Conservation (phyloP, 1,140 invertebrate genomes). For the Drosophila leontia region DNA sequence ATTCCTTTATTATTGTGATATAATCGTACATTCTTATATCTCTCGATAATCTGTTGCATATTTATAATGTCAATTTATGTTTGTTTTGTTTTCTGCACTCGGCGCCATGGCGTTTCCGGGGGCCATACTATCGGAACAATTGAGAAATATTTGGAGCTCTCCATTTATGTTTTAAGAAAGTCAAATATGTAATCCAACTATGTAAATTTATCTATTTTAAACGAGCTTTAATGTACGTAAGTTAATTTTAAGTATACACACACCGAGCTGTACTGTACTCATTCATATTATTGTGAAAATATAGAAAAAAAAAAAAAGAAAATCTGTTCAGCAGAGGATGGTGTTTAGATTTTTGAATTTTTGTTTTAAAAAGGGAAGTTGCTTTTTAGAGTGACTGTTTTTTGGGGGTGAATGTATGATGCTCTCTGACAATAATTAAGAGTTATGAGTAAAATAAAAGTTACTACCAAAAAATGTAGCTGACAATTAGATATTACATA, state of each 20-base stretch:
- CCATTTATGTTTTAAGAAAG: constrained; percentile 42
- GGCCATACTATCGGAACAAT: constrained; percentile 21
- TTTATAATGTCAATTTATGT: constrained; percentile 72
- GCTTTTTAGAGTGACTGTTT: constrained; percentile 7
- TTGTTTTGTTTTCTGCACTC: constrained; percentile 49
- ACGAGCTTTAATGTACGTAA: constrained; percentile 73
- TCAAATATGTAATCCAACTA: constrained; percentile 50
- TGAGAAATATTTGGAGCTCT: constrained; percentile 39
- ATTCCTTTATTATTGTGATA: constrained; percentile 84
- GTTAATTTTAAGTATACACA: constrained; percentile 47
- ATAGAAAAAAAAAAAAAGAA: constrained; percentile 16
- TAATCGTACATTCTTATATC: constrained; percentile 79
- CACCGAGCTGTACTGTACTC: constrained; percentile 41
- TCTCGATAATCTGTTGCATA: constrained; percentile 80
- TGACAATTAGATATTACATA: too few species aligned
- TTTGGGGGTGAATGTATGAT: too few species aligned
- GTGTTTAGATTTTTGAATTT: constrained; percentile 1
- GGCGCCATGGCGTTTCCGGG: constrained; percentile 28
- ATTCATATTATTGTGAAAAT: constrained; percentile 46
- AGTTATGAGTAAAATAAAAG: too few species aligned
- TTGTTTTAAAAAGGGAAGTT: not conserved
- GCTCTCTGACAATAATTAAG: too few species aligned
- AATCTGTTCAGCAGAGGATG: constrained; percentile 4
- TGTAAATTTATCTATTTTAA: constrained; percentile 59
- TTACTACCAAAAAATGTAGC: too few species aligned